Conservation (phyloP, 2,113 vertebrate genomes). For the Periophthalmodon schlosseri region DNA sequence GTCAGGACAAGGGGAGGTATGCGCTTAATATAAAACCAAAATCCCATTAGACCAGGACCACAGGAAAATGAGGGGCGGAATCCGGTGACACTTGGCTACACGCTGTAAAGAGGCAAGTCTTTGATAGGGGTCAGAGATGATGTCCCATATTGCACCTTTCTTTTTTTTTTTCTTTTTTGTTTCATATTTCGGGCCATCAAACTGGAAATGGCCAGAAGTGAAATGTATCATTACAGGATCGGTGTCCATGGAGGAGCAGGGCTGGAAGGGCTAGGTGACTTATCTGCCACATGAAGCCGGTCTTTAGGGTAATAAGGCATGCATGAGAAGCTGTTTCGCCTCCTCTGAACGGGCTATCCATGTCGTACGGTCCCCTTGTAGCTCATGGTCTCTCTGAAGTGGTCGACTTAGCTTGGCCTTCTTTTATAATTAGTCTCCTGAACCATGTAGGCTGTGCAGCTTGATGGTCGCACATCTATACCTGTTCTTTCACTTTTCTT, state of each 20-base stretch:
- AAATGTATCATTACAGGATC: constrained; percentile 83
- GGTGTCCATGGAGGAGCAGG: constrained; percentile 71
- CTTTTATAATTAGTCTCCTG: constrained; percentile 80
- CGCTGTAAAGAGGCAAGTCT: constrained; percentile 69
- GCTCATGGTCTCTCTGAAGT: constrained; percentile 72
- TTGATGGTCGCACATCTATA: constrained; percentile 43
- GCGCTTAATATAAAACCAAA: constrained; percentile 80
- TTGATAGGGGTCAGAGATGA: constrained; percentile 82
- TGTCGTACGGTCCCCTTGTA: constrained; percentile 68
- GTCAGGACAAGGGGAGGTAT: constrained; percentile 63
- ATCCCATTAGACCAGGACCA: constrained; percentile 81
- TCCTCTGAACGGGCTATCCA: constrained; percentile 69
- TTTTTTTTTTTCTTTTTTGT: constrained; percentile 54
- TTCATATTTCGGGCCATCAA: constrained; percentile 68
- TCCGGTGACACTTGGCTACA: constrained; percentile 63
- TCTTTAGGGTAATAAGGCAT: constrained; percentile 82
- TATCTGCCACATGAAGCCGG: constrained; percentile 69
- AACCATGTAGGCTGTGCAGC: constrained; percentile 67
- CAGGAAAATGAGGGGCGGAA: constrained; percentile 75
- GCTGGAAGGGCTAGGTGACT: constrained; percentile 77
- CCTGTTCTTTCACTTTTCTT: constrained; percentile 26
- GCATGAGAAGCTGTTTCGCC: constrained; percentile 80
- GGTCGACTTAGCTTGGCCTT: constrained; percentile 70
- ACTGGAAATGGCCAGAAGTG: constrained; percentile 77
- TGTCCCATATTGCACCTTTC: constrained; percentile 65